Evolutionary conservation across 2,113 vertebrate genomes (phyloP).

Genomic region (Pyrgilauda ruficollis): DNA sequence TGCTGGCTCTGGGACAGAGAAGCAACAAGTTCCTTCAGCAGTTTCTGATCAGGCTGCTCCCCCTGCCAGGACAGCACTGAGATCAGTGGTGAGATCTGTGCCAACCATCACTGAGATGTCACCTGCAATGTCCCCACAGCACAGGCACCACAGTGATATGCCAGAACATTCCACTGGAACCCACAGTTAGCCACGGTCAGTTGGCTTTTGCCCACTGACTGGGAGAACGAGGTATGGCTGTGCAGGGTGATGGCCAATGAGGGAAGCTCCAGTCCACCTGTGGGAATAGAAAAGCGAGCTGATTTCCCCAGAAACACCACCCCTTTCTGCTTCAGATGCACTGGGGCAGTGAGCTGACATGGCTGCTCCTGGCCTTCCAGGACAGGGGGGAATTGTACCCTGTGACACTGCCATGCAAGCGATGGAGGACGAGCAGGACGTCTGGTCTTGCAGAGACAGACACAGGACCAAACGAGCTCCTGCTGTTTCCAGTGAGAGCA

Average conservation of each 20-base stretch:
- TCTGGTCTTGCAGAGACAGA: background rate
- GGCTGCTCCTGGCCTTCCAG: background rate
- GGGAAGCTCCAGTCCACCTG: background rate
- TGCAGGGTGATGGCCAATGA: background rate
- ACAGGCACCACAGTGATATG: accelerated
- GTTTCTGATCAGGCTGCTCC: background rate
- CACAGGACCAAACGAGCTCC: background rate
- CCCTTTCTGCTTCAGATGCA: background rate
- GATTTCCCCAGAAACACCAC: background rate
- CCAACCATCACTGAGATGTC: background rate
- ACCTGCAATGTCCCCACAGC: background rate
- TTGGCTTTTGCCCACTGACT: background rate
- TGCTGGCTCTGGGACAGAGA: background rate
- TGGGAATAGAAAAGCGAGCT: background rate
- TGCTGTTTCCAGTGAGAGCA: background rate
- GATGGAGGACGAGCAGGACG: accelerated
- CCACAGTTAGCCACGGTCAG: background rate
- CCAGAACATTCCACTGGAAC: background rate
- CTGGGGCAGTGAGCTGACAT: background rate
- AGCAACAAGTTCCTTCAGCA: background rate
- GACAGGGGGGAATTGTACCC: background rate
- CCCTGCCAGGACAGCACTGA: background rate
- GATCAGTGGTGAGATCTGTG: no score
- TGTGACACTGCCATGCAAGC: background rate
- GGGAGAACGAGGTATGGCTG: background rate